Conservation (phyloP, 1,140 invertebrate species). For the Drosophila nannoptera region DNA sequence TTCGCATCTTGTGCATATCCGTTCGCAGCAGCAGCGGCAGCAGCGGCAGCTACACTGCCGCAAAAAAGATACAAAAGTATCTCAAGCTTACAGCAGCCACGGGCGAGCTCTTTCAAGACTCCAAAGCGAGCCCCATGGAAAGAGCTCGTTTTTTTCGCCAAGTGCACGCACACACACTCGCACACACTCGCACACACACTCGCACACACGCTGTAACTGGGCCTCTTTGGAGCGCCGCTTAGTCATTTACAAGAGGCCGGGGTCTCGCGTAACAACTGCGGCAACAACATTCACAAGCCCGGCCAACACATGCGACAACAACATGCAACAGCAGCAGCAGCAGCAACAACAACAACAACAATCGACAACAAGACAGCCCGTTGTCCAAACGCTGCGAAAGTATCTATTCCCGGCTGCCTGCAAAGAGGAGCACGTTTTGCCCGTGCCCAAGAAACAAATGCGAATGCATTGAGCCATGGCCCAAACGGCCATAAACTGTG, state of each 20-base stretch:
- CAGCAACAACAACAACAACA: slow-evolving; percentile 19
- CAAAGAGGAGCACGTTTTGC: slow-evolving; percentile 24
- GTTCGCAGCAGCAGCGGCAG: slow-evolving; percentile 33
- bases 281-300: slow-evolving; percentile 46
- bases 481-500: slow-evolving; percentile 13
- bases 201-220: slow-evolving; percentile 43
- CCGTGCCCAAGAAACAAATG: slow-evolving; percentile 7
- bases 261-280: slow-evolving; percentile 51
- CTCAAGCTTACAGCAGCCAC: background rate
- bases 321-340: background rate
- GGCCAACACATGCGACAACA: slow-evolving; percentile 8
- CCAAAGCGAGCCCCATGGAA: too few relatives aligned
- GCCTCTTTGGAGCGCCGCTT: slow-evolving; percentile 39
- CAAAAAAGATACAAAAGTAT: slow-evolving; percentile 31
- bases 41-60: slow-evolving; percentile 18
- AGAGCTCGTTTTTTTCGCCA: too few relatives aligned
- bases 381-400: slow-evolving; percentile 53
- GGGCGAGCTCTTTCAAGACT: too few relatives aligned
- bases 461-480: slow-evolving; percentile 24
- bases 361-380: background rate
- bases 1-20: slow-evolving; percentile 67
- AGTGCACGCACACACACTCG: slow-evolving; percentile 3
- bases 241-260: slow-evolving; percentile 37
- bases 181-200: slow-evolving; percentile 14
- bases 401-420: slow-evolving; percentile 17